Evolutionary conservation across 2,888 invertebrate genomes (phyloP).

Genomic region (Lycocerus yunnanus): DNA sequence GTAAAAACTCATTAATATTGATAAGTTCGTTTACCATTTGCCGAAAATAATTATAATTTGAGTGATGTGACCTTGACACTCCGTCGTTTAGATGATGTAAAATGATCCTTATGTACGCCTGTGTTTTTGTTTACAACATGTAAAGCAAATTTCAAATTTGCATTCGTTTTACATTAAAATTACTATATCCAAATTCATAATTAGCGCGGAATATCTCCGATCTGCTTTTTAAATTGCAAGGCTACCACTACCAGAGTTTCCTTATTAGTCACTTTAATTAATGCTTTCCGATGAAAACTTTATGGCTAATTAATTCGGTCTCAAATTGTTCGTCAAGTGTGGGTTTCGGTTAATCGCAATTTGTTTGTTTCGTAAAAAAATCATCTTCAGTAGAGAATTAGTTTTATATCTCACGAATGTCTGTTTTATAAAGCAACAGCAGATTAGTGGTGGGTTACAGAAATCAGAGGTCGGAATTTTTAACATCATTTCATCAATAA

Average conservation of each 20-base stretch:
- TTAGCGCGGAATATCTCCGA: neutral
- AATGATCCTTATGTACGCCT: neutral
- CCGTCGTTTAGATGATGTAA: neutral
- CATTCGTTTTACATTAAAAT: neutral
- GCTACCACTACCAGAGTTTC: neutral
- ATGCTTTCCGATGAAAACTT: neutral
- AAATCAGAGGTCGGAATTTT: too few relatives aligned
- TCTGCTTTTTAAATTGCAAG: neutral
- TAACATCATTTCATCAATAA: too few relatives aligned
- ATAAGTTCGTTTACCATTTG: neutral
- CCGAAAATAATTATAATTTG: neutral
- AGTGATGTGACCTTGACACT: neutral
- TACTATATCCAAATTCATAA: neutral
- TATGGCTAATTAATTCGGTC: neutral
- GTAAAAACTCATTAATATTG: neutral
- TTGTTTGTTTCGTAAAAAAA: neutral
- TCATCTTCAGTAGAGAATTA: too few relatives aligned
- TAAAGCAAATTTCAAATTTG: neutral
- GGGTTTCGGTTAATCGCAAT: neutral
- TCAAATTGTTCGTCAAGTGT: neutral
- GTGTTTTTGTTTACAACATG: neutral
- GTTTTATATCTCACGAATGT: too few relatives aligned
- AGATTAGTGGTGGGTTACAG: too few relatives aligned
- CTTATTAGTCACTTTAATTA: neutral
- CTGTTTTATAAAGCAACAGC: too few relatives aligned